These are phyloP conservation scores for Pyrrhosoma nymphula DNA, from an alignment of 2,888 invertebrate genomes.

Conservation along the genomic window DNA sequence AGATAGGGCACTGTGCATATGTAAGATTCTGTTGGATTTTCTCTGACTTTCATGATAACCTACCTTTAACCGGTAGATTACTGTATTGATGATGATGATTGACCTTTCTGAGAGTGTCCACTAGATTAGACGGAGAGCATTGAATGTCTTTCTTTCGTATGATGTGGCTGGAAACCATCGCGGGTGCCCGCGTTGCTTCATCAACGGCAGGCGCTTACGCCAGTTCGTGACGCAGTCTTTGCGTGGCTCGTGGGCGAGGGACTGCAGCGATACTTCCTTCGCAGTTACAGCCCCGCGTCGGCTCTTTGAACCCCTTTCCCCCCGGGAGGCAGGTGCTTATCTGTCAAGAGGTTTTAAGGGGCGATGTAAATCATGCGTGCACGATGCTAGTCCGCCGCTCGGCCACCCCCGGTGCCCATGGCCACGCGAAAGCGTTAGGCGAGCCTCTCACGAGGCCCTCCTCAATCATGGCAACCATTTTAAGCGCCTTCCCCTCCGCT, in stretches of 20 bases:
- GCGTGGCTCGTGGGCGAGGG: neutral
- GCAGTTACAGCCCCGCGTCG: neutral
- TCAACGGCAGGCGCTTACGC: neutral
- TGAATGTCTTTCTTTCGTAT: no score
- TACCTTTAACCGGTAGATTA: no score
- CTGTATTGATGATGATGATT: no score
- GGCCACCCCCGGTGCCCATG: neutral
- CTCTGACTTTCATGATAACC: no score
- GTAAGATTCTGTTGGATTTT: no score
- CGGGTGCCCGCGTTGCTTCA: neutral
- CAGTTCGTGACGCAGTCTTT: neutral
- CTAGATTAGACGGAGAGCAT: no score
- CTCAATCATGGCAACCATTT: slow-evolving; percentile 42
- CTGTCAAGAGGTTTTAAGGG: slow-evolving; percentile 13
- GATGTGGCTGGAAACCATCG: no score
- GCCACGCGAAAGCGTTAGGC: neutral
- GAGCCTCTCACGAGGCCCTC: neutral
- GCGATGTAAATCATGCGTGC: neutral
- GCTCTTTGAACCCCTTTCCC: neutral
- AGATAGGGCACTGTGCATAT: no score
- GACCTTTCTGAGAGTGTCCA: no score
- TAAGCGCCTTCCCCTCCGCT: neutral
- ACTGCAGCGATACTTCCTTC: neutral
- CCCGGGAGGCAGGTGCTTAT: neutral
- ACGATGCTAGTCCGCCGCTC: neutral